These are phyloP conservation scores for Dolomedes plantarius DNA, from an alignment of 2,888 invertebrate species.

Conservation along the genomic window DNA sequence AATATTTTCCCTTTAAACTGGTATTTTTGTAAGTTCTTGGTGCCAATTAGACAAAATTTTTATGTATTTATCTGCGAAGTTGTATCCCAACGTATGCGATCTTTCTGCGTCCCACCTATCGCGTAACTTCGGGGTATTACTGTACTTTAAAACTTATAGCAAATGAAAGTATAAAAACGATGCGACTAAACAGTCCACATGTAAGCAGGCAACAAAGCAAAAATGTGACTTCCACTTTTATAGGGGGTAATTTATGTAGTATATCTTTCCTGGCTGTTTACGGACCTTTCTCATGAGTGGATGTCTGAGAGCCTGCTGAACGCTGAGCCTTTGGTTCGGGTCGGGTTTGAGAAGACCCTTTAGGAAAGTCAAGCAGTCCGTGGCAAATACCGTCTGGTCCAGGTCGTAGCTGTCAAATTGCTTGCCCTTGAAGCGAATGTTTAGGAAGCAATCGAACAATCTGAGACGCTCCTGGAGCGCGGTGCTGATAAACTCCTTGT, in stretches of 20 bases:
- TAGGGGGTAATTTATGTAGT: neutral
- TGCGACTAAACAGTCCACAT: no score
- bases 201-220: no score
- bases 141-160: no score
- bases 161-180: no score
- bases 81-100: no score
- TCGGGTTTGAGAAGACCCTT: neutral
- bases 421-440: neutral
- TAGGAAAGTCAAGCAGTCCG: neutral
- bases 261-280: neutral
- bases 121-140: no score
- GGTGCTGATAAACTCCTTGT: neutral
- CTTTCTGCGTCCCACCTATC: no score
- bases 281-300: neutral
- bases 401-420: neutral
- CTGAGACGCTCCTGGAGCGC: neutral
- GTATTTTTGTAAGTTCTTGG: no score
- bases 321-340: neutral
- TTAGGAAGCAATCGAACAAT: neutral
- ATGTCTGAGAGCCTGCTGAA: neutral
- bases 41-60: no score
- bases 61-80: no score
- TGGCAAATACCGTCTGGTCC: neutral
- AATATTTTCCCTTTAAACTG: no score
- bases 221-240: neutral